A percentile compares a stretch with the other conserved stretches of the same genome.
These are phyloP conservation scores for Pseudomyrmex dendroicus DNA, from an alignment of 1,140 invertebrate genomes.

Conservation along the genomic window DNA sequence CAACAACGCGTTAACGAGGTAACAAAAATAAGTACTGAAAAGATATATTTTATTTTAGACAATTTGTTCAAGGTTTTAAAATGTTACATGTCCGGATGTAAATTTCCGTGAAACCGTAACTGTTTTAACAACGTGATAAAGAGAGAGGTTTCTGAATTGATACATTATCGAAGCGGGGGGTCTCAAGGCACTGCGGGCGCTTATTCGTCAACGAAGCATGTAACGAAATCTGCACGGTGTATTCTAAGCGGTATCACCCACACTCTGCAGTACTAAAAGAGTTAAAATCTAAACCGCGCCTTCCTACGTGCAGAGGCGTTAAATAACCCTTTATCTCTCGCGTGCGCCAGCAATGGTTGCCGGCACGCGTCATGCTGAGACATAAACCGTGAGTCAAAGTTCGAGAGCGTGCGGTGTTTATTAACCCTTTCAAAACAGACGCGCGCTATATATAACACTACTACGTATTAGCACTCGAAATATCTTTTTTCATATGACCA, in stretches of 20 bases:
- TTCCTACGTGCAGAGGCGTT: constrained; percentile 20
- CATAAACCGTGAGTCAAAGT: constrained; percentile 55
- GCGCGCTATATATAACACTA: constrained; percentile 30
- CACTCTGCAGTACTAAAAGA: constrained; percentile 19
- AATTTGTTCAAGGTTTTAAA: neutral
- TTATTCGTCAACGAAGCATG: neutral
- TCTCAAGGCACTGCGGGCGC: neutral
- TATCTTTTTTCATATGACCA: neutral
- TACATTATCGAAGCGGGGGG: constrained; percentile 8
- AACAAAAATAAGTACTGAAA: too few relatives aligned
- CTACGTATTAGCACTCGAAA: neutral
- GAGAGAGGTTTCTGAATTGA: constrained; percentile 14
- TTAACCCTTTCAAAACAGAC: constrained; percentile 32
- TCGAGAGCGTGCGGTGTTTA: constrained; percentile 41
- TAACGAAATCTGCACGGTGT: constrained; percentile 34
- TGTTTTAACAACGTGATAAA: constrained; percentile 3
- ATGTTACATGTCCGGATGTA: neutral
- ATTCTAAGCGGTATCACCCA: constrained; percentile 5
- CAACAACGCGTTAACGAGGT: too few relatives aligned
- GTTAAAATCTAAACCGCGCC: constrained; percentile 43
- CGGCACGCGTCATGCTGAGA: constrained; percentile 30
- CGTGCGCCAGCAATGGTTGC: constrained; percentile 54
- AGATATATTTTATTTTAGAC: neutral
- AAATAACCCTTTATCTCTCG: constrained; percentile 69
- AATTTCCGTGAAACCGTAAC: constrained; percentile 19